These are phyloP conservation scores for Meandrusa payeni DNA, from an alignment of 2,888 invertebrate genomes.

Conservation along the genomic window DNA sequence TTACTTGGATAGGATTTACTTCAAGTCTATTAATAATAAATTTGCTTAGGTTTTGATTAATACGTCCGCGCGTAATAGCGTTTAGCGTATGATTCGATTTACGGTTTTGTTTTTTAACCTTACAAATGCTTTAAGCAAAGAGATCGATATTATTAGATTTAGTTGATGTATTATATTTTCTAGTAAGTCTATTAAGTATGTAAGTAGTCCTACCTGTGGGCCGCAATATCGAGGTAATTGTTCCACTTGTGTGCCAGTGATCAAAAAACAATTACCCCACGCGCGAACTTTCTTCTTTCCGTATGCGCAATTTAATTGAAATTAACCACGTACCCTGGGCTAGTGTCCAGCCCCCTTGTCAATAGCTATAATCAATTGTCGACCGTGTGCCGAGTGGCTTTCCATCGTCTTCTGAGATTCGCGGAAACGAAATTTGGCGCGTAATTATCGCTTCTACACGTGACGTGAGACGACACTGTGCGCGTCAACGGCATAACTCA, in stretches of 20 bases:
- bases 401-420: constrained; percentile 46
- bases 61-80: too few species aligned
- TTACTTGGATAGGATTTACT: too few species aligned
- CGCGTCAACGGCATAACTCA: constrained; percentile 75
- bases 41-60: too few species aligned
- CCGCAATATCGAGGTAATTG: constrained; percentile 2
- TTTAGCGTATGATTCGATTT: too few species aligned
- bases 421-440: constrained; percentile 68
- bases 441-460: constrained; percentile 58
- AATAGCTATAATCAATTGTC: constrained; percentile 20
- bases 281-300: constrained; percentile 1
- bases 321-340: constrained; percentile 7
- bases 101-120: too few species aligned
- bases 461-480: constrained; percentile 40
- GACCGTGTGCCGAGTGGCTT: constrained; percentile 36
- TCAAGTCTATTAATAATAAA: too few species aligned
- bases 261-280: constrained; percentile 14
- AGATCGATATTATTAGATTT: too few species aligned
- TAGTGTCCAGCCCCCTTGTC: constrained; percentile 4
- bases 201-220: too few species aligned
- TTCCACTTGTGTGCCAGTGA: constrained; percentile 1
- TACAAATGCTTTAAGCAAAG: too few species aligned
- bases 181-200: too few species aligned
- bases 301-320: constrained; percentile 18
- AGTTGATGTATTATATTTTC: too few species aligned